Evolutionary conservation across 1,140 invertebrate species (phyloP), one percentile per base, ranked within the genome.

Genomic region (Adelges cooleyi): DNA sequence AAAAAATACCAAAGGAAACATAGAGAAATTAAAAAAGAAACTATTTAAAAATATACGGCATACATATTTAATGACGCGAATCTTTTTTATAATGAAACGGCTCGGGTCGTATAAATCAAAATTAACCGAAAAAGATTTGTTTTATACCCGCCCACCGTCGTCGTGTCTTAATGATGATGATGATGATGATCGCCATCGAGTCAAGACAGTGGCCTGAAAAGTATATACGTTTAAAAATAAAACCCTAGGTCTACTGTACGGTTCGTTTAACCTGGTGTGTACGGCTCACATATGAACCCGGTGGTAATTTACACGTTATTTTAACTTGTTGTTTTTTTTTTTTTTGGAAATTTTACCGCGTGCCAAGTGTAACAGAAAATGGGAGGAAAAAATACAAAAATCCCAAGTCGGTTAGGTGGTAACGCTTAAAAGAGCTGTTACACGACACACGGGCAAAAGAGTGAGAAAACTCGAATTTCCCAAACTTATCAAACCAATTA

Each of bases 71-170:
- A 62, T 48, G 56, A 62, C 6, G 56, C 42, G 17, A 3, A 1
- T 29, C 56, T 46, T 62, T n/a, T n/a, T 48, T 15, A 23, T 62
- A 62, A 62, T 62, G 42, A 62, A 62, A 62, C 18, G 27, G 23
- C 23, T 25, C 25, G 40, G 17, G 6, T 2, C 29, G 11, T 48
- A 46, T 62, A 62, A 62, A 62, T 62, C 56, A 62, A 48, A 62
- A 62, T 62, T 48, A 62, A 62, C 56, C 56, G 40, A 62, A 62
- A 62, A 62, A 33, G 25, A 62, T 56, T 56, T 56, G 54, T 44
- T 59, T 48, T 22, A 33, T 33, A 15, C 18, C 56, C 42, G 56
- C 42, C 56, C 27, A 62, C 25, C 25, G 20, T 13, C 0, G n/a
- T n/a, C n/a, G n/a, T n/a, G n/a, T n/a, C n/a, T n/a, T n/a, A n/a